phyloP scores from a whole-genome alignment of 92 coral and sea anemone genomes.

The Siderastrea siderea region DNA sequence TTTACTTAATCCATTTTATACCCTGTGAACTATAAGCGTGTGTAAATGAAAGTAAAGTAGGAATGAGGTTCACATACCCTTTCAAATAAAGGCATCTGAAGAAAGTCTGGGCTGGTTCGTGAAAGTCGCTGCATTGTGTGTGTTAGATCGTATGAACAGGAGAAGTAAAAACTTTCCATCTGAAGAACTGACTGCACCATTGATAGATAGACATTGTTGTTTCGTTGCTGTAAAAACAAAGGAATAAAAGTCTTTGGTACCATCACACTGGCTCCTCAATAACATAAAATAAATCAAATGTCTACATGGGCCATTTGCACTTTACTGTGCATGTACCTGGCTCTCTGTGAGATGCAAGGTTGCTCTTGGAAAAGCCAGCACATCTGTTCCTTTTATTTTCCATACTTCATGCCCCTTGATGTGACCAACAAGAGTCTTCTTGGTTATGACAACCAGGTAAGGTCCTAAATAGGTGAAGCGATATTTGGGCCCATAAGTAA shows the following conservation, averaged over 20 bases:
- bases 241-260: not conserved
- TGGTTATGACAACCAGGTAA: constrained; percentile 92
- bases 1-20: no score
- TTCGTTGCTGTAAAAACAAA: constrained; percentile 62
- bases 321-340: constrained; percentile 68
- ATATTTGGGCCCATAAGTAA: no score
- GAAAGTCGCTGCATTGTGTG: constrained; percentile 96
- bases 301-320: no score
- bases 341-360: constrained; percentile 89
- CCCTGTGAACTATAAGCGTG: no score
- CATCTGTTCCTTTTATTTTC: constrained; percentile 91
- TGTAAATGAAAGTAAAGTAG: no score
- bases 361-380: constrained; percentile 91
- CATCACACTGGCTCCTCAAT: not conserved
- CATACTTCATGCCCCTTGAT: constrained; percentile 94
- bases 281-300: no score
- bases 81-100: constrained; percentile 97
- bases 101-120: constrained; percentile 94
- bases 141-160: constrained; percentile 94
- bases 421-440: constrained; percentile 88
- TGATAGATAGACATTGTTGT: constrained; percentile 87
- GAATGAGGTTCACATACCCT: constrained; percentile 65
- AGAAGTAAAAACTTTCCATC: constrained; percentile 97
- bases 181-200: constrained; percentile 93
- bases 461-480: constrained; percentile 65